phyloP scores from a whole-genome alignment of 2,797 vertebrate species.

The Atherinosoma microstoma region DNA sequence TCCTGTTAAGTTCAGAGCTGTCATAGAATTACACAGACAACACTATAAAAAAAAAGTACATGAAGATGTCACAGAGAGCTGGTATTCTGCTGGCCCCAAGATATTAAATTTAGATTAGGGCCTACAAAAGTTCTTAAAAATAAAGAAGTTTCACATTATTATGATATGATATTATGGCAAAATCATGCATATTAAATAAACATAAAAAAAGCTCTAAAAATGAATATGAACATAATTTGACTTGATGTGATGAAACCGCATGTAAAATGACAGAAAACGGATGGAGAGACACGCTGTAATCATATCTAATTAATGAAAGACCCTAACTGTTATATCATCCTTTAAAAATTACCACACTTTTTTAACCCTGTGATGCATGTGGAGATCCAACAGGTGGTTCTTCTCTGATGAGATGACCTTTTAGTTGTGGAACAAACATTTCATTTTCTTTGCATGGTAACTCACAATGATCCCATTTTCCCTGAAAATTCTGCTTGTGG shows the following conservation, averaged over 20 bases:
- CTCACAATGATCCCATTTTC: background rate
- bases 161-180: background rate
- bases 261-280: constrained; percentile 22
- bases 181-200: background rate
- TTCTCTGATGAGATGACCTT: background rate
- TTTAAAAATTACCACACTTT: constrained; percentile 11
- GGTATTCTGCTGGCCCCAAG: background rate
- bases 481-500: background rate
- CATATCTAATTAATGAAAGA: constrained; percentile 39
- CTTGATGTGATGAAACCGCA: constrained; percentile 29
- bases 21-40: background rate
- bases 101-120: background rate
- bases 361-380: background rate
- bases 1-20: constrained; percentile 9
- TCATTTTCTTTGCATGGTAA: background rate
- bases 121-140: constrained; percentile 3
- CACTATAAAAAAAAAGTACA: no score
- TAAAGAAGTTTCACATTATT: background rate
- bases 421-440: background rate
- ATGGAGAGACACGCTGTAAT: constrained; percentile 20
- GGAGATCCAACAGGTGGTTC: background rate
- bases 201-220: background rate
- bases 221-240: background rate
- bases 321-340: background rate
- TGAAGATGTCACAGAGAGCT: no score